Evolutionary conservation across 2,113 vertebrate species (phyloP).

Genomic region (Catharus fuscescens): DNA sequence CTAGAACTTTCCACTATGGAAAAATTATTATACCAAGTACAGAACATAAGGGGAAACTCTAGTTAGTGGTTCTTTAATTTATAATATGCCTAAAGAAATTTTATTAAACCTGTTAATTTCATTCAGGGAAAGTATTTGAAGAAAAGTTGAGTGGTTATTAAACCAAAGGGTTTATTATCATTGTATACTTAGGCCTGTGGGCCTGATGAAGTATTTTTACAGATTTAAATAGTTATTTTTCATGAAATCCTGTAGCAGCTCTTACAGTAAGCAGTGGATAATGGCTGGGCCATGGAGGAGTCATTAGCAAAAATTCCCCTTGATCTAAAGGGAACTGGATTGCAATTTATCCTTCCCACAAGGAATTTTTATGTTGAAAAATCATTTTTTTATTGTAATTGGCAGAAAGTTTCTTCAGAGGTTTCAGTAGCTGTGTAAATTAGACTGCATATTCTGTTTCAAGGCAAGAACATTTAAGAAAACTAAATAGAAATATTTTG

Average conservation of each 20-base stretch:
- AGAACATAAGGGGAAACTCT: background rate
- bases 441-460: background rate
- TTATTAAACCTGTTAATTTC: background rate
- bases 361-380: constrained; percentile 16
- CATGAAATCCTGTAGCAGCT: background rate
- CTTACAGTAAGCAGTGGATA: background rate
- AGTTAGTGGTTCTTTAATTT: background rate
- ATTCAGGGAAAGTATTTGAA: background rate
- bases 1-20: background rate
- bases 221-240: background rate
- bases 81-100: background rate
- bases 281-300: background rate
- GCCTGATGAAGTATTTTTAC: background rate
- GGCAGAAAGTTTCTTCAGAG: background rate
- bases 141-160: background rate
- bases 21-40: background rate
- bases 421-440: constrained; percentile 1
- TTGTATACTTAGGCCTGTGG: background rate
- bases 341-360: constrained; percentile 10
- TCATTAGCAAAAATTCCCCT: background rate
- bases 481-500: background rate
- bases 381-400: background rate
- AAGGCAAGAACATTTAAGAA: background rate
- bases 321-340: background rate
- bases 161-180: background rate